Evolutionary conservation across 2,888 invertebrate species (phyloP), one percentile per base, ranked within the genome.

Genomic region (Abscondita cerata): DNA sequence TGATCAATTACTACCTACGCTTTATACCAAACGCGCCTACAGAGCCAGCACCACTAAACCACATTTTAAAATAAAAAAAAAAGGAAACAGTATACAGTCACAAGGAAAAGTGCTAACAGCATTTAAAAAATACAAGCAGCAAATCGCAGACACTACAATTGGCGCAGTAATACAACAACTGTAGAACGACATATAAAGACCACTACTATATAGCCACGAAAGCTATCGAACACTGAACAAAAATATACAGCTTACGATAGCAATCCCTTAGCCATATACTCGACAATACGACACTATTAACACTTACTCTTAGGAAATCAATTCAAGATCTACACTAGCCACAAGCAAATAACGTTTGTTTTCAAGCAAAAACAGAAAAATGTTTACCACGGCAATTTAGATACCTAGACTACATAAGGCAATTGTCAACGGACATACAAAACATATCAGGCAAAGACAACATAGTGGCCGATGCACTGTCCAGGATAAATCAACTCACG

Each of bases 101-200:
- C 62, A 60, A 9, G 4, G 40, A 0, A 52, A 62, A 13, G 38
- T 59, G 1, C 44, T 52, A 13, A 12, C 6, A 12, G 66, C 64
- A 11, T 70, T 72, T 53, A 33, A 44, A 0, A 41, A 16, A 5
- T 53, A 33, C 13, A 67, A 68, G 46, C 12, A 59, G 5, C 53
- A 40, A 6, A 25, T 72, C 6, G 58, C 64, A 0, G 75, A 79
- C 40, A 56, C 36, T 0, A 74, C 78, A 1, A 72, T 79, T 3
- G 80, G 80, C 0, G 78, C 76, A 1, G 75, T 72, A 0, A 53
- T 81, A 8, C 76, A 81, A 53, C 80, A 80, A 62, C 20, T 47
- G 0, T 58, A 65, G 2, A 47, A 69, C 3, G 52, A 65, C 9
- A 13, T 52, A 0, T 74, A 75, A 73, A 66, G 78, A 64, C 78